Conservation (phyloP, 2,113 vertebrate species). For the Sminthopsis crassicaudata region DNA sequence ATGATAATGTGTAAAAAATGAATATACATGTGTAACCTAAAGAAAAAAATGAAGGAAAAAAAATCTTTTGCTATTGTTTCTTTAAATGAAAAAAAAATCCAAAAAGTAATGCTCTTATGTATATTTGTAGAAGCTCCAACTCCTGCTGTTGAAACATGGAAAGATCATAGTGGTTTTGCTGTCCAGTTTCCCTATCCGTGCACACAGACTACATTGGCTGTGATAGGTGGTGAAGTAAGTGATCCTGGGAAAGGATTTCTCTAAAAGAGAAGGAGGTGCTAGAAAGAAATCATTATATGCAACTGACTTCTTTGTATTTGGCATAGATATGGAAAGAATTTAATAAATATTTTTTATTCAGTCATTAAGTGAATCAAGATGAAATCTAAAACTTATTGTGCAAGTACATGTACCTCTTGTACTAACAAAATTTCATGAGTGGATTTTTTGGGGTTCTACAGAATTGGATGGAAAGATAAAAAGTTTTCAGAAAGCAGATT, state of each 20-base stretch:
- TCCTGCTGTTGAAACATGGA: slow-evolving; percentile 86
- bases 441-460: slow-evolving; percentile 17
- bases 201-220: slow-evolving; percentile 86
- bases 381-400: neutral
- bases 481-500: neutral
- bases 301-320: neutral
- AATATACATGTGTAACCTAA: too few relatives aligned
- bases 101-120: slow-evolving; percentile 20
- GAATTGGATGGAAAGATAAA: slow-evolving; percentile 11
- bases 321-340: neutral
- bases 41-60: too few relatives aligned
- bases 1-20: too few relatives aligned
- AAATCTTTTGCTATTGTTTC: neutral
- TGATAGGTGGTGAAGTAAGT: slow-evolving; percentile 88
- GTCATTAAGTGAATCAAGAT: neutral
- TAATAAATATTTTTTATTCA: neutral
- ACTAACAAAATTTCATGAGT: slow-evolving; percentile 31
- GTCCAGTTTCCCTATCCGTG: slow-evolving; percentile 89
- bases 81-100: neutral
- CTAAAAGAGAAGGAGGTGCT: neutral
- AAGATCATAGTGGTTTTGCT: slow-evolving; percentile 76
- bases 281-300: neutral
- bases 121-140: slow-evolving; percentile 83
- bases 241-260: neutral
- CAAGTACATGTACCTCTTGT: neutral